Conservation (phyloP, 1,140 invertebrate species). For the Zophobas atratus region DNA sequence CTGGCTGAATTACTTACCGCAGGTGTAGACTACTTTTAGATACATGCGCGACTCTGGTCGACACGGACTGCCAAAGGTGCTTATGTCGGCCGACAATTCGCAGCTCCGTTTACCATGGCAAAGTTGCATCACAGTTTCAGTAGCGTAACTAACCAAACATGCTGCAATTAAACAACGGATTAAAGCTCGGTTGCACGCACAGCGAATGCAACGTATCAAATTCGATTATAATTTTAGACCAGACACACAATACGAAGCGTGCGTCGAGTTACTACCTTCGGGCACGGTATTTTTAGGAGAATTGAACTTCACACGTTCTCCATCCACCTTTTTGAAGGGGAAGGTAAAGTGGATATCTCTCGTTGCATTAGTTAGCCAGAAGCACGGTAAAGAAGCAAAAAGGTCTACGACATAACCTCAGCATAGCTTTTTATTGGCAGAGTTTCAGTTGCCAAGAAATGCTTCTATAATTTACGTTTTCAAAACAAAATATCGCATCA, state of each 20-base stretch:
- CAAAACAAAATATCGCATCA: slow-evolving; percentile 9
- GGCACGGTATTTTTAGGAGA: slow-evolving; percentile 8
- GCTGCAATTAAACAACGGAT: slow-evolving; percentile 73
- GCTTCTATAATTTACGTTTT: slow-evolving; percentile 1
- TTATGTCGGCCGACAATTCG: slow-evolving; percentile 84
- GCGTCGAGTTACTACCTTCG: no score
- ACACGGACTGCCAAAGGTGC: slow-evolving; percentile 91
- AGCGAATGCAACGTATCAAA: not conserved
- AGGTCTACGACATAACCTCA: not conserved
- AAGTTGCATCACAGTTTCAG: slow-evolving; percentile 89
- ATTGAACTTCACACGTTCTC: not conserved
- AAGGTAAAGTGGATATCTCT: not conserved
- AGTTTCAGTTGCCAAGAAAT: slow-evolving; percentile 2
- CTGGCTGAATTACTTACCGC: slow-evolving; percentile 80
- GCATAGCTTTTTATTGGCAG: slow-evolving; percentile 12
- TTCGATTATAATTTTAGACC: slow-evolving; percentile 15
- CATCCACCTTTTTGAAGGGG: not conserved
- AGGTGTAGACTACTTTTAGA: slow-evolving; percentile 93
- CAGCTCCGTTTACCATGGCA: slow-evolving; percentile 92
- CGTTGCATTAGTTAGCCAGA: no score
- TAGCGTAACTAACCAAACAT: slow-evolving; percentile 88
- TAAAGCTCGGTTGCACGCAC: not conserved
- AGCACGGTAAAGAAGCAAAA: not conserved
- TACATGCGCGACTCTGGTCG: slow-evolving; percentile 87
- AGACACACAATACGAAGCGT: not conserved